A percentile compares a stretch with the other conserved stretches of the same genome.
These are phyloP conservation scores for Drosophila arawakana DNA, from an alignment of 1,140 invertebrate species.

Conservation along the genomic window DNA sequence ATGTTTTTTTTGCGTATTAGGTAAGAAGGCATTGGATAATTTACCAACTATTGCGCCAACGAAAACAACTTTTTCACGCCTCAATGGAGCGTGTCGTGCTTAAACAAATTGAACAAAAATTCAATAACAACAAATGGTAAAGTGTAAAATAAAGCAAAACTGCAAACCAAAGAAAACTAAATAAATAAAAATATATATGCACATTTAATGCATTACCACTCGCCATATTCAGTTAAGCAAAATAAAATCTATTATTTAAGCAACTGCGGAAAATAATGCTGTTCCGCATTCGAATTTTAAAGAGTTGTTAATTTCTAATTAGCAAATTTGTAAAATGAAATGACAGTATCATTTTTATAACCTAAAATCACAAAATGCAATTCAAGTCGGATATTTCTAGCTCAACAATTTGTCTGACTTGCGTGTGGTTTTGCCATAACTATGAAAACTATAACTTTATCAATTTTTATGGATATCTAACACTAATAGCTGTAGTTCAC, in stretches of 20 bases:
- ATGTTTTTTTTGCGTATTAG: slow-evolving; percentile 26
- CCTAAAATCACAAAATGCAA: not conserved
- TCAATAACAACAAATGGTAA: slow-evolving; percentile 31
- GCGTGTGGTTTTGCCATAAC: slow-evolving; percentile 12
- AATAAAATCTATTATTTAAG: slow-evolving; percentile 6
- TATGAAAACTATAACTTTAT: slow-evolving; percentile 20
- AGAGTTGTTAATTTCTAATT: not conserved
- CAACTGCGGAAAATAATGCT: not conserved
- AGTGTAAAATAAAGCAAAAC: slow-evolving; percentile 1
- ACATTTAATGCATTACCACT: slow-evolving; percentile 2
- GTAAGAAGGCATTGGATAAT: slow-evolving; percentile 62
- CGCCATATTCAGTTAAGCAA: slow-evolving; percentile 3
- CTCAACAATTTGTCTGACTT: not conserved
- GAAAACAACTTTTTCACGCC: slow-evolving; percentile 53
- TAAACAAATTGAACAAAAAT: slow-evolving; percentile 42
- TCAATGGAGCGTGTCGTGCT: slow-evolving; percentile 72
- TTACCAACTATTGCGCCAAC: slow-evolving; percentile 54
- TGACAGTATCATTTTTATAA: too few relatives aligned
- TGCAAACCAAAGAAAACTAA: slow-evolving; percentile 13
- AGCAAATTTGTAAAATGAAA: too few relatives aligned
- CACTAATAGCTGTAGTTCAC: slow-evolving; percentile 2
- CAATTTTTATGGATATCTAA: slow-evolving; percentile 10
- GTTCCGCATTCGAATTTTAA: not conserved
- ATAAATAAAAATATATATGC: slow-evolving; percentile 4
- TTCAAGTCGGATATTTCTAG: too few relatives aligned